Conservation (phyloP, 2,113 vertebrate genomes). For the Procavia capensis region DNA sequence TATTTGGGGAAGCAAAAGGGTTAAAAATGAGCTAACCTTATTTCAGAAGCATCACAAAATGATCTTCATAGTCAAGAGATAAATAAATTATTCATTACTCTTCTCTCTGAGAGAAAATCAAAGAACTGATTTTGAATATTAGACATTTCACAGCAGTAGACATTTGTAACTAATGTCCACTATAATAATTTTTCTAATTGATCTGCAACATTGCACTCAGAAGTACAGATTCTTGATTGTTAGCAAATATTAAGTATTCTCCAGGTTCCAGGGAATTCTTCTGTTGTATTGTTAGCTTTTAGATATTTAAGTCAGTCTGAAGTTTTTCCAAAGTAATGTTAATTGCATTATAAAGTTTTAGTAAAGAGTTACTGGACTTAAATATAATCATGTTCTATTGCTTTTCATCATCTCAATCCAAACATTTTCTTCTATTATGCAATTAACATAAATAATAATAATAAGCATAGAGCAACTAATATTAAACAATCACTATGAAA, state of each 20-base stretch:
- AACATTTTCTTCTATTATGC: neutral
- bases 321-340: neutral
- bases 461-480: neutral
- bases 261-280: neutral
- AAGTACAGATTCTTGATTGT: neutral
- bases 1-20: neutral
- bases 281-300: neutral
- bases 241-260: neutral
- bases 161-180: slow-evolving; percentile 19
- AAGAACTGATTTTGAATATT: slow-evolving; percentile 54
- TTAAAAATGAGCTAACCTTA: slow-evolving; percentile 35
- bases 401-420: neutral
- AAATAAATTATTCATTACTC: slow-evolving; percentile 67
- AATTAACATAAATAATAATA: neutral
- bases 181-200: slow-evolving; percentile 20
- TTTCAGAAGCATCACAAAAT: slow-evolving; percentile 17
- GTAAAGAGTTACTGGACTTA: neutral
- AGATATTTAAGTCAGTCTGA: neutral
- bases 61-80: slow-evolving; percentile 5
- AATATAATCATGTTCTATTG: too few species aligned
- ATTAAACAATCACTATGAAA: neutral
- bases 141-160: slow-evolving; percentile 41
- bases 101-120: slow-evolving; percentile 57
- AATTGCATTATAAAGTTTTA: neutral
- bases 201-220: neutral